Percentiles rank a stretch among this genome's conserved stretches.
Evolutionary conservation across 2,113 vertebrate species (phyloP).

Genomic region (Phrynocephalus versicolor): DNA sequence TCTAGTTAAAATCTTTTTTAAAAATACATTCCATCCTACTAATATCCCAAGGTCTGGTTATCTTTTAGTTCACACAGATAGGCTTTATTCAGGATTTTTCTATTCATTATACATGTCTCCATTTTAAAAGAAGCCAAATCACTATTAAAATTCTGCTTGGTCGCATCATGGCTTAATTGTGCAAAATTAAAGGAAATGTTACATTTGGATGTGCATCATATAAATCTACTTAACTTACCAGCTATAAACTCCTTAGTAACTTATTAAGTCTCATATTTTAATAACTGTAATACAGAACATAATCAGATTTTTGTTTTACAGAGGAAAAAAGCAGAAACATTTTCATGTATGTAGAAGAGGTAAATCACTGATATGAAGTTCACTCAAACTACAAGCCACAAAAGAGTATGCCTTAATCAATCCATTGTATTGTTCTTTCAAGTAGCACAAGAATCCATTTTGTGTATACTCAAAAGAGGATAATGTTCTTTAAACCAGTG

Average conservation of each 20-base stretch:
- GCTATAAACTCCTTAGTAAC: not conserved
- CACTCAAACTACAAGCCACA: not conserved
- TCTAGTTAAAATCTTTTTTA: no score
- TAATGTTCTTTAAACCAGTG: no score
- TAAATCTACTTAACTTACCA: conserved; percentile 15
- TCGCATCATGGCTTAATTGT: conserved; percentile 20
- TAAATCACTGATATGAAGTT: not conserved
- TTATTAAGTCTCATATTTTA: not conserved
- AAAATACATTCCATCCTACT: no score
- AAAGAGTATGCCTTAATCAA: not conserved
- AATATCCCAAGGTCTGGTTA: not conserved
- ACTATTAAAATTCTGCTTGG: not conserved
- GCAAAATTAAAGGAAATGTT: conserved; percentile 22
- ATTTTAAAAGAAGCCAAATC: not conserved
- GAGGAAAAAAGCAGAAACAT: not conserved
- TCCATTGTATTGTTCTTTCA: no score
- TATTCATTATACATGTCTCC: not conserved
- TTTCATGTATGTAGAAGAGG: not conserved
- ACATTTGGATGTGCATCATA: not conserved
- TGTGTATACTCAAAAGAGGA: no score
- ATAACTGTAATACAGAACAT: conserved; percentile 10
- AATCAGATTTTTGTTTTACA: not conserved
- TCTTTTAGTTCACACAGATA: not conserved
- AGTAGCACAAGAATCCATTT: no score
- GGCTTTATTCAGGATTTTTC: not conserved